Conservation (phyloP, 2,888 invertebrate species). For the Volucella bombylans region DNA sequence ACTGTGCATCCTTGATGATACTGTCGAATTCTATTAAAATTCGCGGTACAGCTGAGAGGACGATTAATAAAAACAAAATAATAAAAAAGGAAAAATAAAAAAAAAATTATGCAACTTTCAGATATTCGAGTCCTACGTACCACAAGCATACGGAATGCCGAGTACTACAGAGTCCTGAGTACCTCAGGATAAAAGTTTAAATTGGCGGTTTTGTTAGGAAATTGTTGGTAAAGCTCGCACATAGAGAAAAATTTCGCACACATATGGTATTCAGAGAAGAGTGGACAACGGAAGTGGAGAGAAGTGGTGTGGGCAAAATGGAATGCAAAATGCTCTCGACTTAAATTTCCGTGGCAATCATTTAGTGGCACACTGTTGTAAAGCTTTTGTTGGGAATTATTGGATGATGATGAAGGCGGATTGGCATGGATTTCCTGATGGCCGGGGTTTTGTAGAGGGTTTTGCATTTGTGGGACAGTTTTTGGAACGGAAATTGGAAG, state of each 20-base stretch:
- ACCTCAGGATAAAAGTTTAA: constrained; percentile 53
- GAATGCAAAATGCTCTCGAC: constrained; percentile 15
- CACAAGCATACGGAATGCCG: neutral
- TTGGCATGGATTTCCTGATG: constrained; percentile 34
- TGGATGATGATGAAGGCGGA: neutral
- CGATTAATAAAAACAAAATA: constrained; percentile 32
- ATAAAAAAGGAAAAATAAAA: neutral
- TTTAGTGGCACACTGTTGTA: constrained; percentile 17
- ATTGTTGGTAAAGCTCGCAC: constrained; percentile 32
- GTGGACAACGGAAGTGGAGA: too few relatives aligned
- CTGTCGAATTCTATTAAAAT: constrained; percentile 45
- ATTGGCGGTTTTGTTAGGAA: constrained; percentile 55
- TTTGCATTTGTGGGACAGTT: neutral
- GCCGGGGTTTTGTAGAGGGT: constrained; percentile 13
- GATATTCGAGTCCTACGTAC: constrained; percentile 16
- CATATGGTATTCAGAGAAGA: too few relatives aligned
- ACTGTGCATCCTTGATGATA: neutral
- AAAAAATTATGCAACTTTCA: too few relatives aligned
- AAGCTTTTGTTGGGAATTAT: constrained; percentile 36
- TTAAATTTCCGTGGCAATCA: constrained; percentile 30
- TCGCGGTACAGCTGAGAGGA: constrained; percentile 7
- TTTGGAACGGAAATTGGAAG: neutral
- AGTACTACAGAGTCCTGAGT: neutral
- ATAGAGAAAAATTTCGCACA: constrained; percentile 38
- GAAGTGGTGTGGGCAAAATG: neutral